Base-by-base conservation (phyloP, 2,888 invertebrate genomes). In the Hyalella azteca region DNA sequence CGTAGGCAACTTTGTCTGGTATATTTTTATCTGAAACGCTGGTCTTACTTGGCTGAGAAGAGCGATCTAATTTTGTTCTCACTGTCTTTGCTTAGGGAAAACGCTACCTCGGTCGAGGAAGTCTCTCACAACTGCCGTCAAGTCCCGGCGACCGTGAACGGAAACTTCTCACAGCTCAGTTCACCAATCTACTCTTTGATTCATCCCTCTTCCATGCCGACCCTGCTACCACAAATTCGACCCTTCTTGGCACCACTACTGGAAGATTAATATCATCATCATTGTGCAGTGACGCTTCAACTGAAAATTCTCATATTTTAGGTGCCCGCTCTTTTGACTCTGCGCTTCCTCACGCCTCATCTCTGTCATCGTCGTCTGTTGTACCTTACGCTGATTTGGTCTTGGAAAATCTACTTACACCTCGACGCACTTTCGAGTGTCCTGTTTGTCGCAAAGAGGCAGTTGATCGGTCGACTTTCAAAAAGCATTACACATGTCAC, bases 401-500 rank as follows among this genome's bases (percentile, higher is more conserved):
- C 19, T 36, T 66, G 36, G 66, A 66, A 15, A 36, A 36, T 22
- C 19, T 66, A n/a, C 22, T 66, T 19, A 66, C 66, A n/a, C 36
- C 22, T 3, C 32, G 66, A 66, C 66, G 39, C 0, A 48, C 77
- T 1, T 50, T 36, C 66, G 36, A 32, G 66, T 66, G 66, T 36
- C 66, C 66, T 19, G 32, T 66, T 11, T 66, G 66, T 7, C 66
- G 36, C 19, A 66, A 66, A 66, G 66, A 66, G n/a, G 32, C 36
- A 36, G 66, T 66, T n/a, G 66, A 66, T 19, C 22, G 19, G 26
- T 66, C 66, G 3, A 66, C 66, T 36, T 66, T 66, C 66, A 66
- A 66, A 9, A 66, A 66, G 66, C 66, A 66, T 19, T 66, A 66
- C 39, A 66, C 66, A n/a, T 36, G 66, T 19, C 66, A 66, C 66